Percentiles rank a stretch among this genome's conserved stretches.
These are phyloP conservation scores for Dryomyza anilis DNA, from an alignment of 2,888 invertebrate genomes.

Conservation along the genomic window DNA sequence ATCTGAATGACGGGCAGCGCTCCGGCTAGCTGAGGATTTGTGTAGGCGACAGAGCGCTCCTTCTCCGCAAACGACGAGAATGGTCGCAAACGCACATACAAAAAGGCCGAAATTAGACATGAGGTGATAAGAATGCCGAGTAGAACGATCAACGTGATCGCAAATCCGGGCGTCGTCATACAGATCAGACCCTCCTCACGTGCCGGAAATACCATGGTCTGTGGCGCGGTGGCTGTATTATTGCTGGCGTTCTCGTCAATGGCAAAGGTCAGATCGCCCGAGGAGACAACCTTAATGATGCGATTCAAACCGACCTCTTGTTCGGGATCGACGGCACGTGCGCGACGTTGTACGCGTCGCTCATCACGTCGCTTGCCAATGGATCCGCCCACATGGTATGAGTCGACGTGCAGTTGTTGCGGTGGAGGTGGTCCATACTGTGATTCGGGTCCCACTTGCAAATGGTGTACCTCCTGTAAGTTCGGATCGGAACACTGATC, in stretches of 20 bases:
- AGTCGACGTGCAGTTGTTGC: constrained; percentile 67
- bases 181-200: constrained; percentile 77
- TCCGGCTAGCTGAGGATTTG: constrained; percentile 56
- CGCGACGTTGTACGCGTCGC: constrained; percentile 69
- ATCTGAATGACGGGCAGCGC: constrained; percentile 54
- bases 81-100: constrained; percentile 81
- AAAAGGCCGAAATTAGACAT: constrained; percentile 82
- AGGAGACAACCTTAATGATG: constrained; percentile 88
- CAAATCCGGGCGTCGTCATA: constrained; percentile 94
- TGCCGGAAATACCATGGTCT: constrained; percentile 76
- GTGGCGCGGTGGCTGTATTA: constrained; percentile 66
- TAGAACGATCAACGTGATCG: constrained; percentile 81
- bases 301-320: constrained; percentile 88
- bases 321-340: constrained; percentile 69
- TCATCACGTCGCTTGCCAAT: constrained; percentile 72
- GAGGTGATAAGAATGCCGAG: constrained; percentile 83
- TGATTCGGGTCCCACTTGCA: constrained; percentile 64
- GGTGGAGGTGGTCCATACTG: constrained; percentile 77
- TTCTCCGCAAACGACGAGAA: constrained; percentile 64
- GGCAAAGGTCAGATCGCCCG: constrained; percentile 85
- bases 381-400: constrained; percentile 67
- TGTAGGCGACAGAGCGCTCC: constrained; percentile 57
- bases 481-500: constrained; percentile 82
- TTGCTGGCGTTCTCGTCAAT: constrained; percentile 72
- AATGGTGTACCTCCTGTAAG: constrained; percentile 66